Percentiles rank a stretch among this genome's conserved stretches.
Evolutionary conservation across 2,888 invertebrate genomes (phyloP).

Genomic region (Metacarcinus magister): DNA sequence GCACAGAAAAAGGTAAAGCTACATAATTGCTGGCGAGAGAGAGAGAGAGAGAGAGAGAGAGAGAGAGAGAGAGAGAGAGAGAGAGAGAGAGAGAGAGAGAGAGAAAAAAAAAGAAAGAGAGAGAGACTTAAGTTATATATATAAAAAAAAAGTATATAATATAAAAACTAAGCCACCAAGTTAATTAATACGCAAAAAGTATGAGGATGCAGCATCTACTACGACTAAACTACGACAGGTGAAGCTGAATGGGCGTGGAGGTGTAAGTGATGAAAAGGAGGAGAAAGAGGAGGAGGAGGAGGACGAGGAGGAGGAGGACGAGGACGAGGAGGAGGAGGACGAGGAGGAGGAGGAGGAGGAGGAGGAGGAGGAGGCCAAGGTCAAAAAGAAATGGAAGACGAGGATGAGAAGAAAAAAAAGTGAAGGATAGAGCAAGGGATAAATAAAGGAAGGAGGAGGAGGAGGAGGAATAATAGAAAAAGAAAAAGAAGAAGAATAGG

Average conservation of each 20-base stretch:
- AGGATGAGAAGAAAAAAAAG: too few relatives aligned
- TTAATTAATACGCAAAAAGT: background rate
- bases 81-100: too few relatives aligned
- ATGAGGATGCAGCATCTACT: background rate
- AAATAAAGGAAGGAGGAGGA: too few relatives aligned
- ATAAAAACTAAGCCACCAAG: background rate
- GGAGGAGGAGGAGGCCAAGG: background rate
- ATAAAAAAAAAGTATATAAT: background rate
- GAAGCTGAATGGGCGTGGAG: background rate
- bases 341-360: background rate
- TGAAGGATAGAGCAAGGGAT: too few relatives aligned
- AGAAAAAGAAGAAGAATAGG: too few relatives aligned
- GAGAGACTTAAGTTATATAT: background rate
- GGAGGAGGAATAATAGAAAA: too few relatives aligned
- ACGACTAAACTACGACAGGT: background rate
- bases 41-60: too few relatives aligned
- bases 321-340: background rate
- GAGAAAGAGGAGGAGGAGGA: background rate
- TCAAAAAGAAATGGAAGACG: background rate
- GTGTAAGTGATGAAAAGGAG: background rate
- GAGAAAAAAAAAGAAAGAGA: too few relatives aligned
- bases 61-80: too few relatives aligned
- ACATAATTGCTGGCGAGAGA: too few relatives aligned
- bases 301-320: background rate
- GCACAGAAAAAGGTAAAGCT: too few relatives aligned